phyloP scores from a whole-genome alignment of 2,797 vertebrate genomes.

The Pogoniulus pusillus region DNA sequence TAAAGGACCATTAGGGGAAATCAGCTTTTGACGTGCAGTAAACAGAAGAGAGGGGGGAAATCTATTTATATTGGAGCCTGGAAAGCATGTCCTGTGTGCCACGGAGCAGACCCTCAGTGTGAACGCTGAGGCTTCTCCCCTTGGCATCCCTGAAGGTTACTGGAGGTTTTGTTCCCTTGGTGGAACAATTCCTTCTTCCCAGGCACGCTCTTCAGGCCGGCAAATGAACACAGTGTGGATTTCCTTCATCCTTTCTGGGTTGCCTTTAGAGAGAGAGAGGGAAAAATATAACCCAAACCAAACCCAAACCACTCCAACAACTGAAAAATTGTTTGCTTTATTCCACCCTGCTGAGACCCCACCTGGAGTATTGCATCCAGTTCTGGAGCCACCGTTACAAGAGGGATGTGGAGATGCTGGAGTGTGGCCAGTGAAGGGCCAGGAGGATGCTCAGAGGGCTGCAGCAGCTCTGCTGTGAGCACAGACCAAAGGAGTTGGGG shows the following conservation, averaged over 20 bases:
- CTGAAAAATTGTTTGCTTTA: not conserved
- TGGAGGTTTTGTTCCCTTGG: not conserved
- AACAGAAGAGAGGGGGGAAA: conserved; percentile 39
- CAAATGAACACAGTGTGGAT: not conserved
- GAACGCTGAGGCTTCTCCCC: not conserved
- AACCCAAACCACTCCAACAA: not conserved
- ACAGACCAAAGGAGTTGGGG: too few relatives aligned
- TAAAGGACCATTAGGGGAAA: conserved; percentile 63
- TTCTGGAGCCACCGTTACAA: too few relatives aligned
- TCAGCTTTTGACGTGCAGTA: conserved; percentile 55
- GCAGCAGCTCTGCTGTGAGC: too few relatives aligned
- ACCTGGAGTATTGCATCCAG: too few relatives aligned
- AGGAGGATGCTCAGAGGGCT: too few relatives aligned
- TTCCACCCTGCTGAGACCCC: too few relatives aligned
- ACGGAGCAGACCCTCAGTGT: not conserved
- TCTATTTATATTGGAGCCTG: conserved; percentile 51
- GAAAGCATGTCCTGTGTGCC: conserved; percentile 30
- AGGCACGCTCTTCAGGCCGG: not conserved
- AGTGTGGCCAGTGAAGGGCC: too few relatives aligned
- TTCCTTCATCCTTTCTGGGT: not conserved
- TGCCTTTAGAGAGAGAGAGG: not conserved
- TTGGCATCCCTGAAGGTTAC: not conserved
- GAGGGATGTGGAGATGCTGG: too few relatives aligned
- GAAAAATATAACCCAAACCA: not conserved
- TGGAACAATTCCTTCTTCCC: not conserved